These are phyloP conservation scores for Alfaro cultratus DNA, from an alignment of 2,797 vertebrate genomes.

Conservation along the genomic window DNA sequence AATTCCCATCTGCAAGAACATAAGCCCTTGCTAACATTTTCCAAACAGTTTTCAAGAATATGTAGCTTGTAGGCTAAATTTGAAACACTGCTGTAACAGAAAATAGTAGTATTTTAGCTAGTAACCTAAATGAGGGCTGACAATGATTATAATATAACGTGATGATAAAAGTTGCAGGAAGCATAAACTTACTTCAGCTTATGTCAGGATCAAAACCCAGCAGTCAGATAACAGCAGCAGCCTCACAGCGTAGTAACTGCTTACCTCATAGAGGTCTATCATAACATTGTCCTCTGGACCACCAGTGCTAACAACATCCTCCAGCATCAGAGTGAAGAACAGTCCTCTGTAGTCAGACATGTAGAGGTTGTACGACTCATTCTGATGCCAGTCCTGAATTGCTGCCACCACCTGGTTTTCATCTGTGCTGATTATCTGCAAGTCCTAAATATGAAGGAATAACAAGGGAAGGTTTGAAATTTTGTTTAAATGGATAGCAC, in stretches of 20 bases:
- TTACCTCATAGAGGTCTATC: conserved; percentile 98
- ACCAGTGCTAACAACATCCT: conserved; percentile 91
- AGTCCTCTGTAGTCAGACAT: conserved; percentile 91
- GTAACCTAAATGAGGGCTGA: neutral
- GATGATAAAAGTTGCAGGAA: neutral
- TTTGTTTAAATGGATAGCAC: neutral
- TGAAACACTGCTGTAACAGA: neutral
- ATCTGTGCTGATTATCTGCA: conserved; percentile 96
- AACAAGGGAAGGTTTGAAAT: conserved; percentile 2
- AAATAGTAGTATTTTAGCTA: neutral
- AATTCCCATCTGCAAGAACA: neutral
- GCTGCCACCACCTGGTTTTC: conserved; percentile 96
- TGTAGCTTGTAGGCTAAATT: neutral
- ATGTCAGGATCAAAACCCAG: conserved; percentile 4
- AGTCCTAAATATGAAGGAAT: conserved; percentile 79
- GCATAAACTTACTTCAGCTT: neutral
- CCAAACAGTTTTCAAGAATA: neutral
- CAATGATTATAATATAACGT: neutral
- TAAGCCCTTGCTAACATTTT: neutral
- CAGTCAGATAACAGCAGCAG: conserved; percentile 17
- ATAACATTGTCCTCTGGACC: conserved; percentile 93
- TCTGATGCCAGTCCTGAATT: conserved; percentile 95
- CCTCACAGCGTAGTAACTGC: conserved; percentile 23
- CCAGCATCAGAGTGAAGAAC: conserved; percentile 92
- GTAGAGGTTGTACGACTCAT: conserved; percentile 93